Conservation (phyloP, 2,888 invertebrate genomes). For the Bugula neritina region DNA sequence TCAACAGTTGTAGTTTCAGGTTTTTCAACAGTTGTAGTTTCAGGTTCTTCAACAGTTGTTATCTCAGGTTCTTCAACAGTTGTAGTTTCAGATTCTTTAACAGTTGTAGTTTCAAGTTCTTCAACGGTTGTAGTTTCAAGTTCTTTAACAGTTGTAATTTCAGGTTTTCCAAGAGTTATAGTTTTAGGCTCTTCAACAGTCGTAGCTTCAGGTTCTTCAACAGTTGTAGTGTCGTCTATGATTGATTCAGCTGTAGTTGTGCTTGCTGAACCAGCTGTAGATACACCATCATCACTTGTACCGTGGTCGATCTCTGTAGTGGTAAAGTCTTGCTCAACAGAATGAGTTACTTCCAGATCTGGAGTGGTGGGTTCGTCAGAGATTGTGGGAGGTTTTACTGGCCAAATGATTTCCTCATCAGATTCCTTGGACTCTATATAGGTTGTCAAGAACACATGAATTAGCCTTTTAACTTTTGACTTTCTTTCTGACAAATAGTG, state of each 20-base stretch:
- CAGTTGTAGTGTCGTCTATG: neutral
- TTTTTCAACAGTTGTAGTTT: neutral
- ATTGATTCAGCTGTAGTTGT: neutral
- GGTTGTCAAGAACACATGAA: no score
- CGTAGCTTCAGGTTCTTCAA: neutral
- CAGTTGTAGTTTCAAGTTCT: neutral
- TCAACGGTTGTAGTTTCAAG: neutral
- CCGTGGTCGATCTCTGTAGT: neutral
- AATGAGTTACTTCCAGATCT: neutral
- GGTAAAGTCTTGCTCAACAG: neutral
- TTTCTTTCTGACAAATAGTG: no score
- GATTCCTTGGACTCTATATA: neutral
- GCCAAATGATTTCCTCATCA: neutral
- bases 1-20: neutral
- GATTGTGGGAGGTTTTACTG: neutral
- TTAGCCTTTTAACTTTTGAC: no score
- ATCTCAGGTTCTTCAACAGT: no score
- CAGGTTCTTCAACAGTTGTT: neutral
- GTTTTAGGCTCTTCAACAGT: neutral
- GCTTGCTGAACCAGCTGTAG: neutral
- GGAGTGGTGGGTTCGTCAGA: neutral
- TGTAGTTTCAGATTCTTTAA: neutral
- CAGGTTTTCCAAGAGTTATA: neutral
- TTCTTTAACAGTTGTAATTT: neutral
- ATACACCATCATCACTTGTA: neutral